phyloP scores from a whole-genome alignment of 2,113 vertebrate species.

The Amphiprion ocellaris region DNA sequence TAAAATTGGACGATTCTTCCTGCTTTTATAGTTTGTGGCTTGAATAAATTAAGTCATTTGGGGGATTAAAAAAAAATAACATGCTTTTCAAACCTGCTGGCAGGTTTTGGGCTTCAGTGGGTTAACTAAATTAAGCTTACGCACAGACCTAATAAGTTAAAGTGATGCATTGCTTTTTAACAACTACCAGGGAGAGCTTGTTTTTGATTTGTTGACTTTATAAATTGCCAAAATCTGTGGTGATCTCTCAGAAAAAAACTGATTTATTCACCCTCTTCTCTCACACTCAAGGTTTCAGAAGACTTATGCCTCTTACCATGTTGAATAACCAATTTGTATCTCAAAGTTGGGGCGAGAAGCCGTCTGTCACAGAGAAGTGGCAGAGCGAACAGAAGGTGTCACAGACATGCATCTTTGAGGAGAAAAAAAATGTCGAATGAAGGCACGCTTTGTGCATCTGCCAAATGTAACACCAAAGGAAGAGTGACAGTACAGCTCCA shows the following conservation, averaged over 20 bases:
- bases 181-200: neutral
- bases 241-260: neutral
- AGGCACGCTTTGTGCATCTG: neutral
- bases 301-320: neutral
- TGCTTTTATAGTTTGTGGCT: too few species aligned
- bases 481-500: too few species aligned
- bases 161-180: too few species aligned
- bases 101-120: too few species aligned
- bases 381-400: constrained; percentile 3
- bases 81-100: too few species aligned
- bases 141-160: too few species aligned
- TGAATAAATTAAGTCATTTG: too few species aligned
- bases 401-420: neutral
- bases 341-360: neutral
- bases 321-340: neutral
- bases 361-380: neutral
- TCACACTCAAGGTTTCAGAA: neutral
- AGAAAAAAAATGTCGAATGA: too few species aligned
- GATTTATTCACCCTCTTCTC: neutral
- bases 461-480: constrained; percentile 8
- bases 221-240: neutral
- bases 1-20: too few species aligned
- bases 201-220: neutral
- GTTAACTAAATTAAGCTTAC: too few species aligned
- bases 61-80: too few species aligned